A percentile compares a stretch with the other conserved stretches of the same genome.
Conservation (phyloP, 2,797 vertebrate species). For the Ficedula albicollis region DNA sequence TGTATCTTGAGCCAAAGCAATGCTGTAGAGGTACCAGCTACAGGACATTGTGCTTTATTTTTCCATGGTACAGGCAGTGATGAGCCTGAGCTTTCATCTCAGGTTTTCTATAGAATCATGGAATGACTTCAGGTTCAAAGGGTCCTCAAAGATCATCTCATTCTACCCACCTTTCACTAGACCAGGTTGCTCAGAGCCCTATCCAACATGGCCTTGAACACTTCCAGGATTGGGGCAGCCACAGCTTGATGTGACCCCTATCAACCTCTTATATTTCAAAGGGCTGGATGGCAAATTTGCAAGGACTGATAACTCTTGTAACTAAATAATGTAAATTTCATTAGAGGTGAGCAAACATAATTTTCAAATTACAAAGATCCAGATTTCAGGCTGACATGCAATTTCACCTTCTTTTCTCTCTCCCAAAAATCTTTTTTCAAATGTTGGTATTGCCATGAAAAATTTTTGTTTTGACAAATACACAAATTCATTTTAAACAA, state of each 20-base stretch:
- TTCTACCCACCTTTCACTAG: not conserved
- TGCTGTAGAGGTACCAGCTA: not conserved
- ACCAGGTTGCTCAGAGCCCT: not conserved
- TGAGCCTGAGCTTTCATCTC: not conserved
- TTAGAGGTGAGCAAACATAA: not conserved
- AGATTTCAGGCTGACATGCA: not conserved
- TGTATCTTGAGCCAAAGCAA: not conserved
- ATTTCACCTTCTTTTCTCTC: not conserved
- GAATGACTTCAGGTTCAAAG: not conserved
- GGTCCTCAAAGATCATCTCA: rapidly evolving
- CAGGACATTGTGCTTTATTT: not conserved
- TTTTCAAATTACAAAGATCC: not conserved
- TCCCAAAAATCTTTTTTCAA: not conserved
- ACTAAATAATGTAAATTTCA: not conserved
- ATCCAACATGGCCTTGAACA: not conserved
- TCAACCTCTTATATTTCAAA: not conserved
- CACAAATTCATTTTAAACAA: not conserved
- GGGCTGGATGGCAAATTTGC: not conserved
- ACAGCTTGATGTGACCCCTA: not conserved
- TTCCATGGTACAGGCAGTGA: not conserved
- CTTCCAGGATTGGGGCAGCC: not conserved
- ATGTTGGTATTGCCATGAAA: not conserved
- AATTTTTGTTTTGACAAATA: not conserved
- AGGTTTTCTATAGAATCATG: not conserved
- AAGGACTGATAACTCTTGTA: not conserved